Evolutionary conservation across 2,888 invertebrate species (phyloP).

Genomic region (Mimumesa dahlbomi): DNA sequence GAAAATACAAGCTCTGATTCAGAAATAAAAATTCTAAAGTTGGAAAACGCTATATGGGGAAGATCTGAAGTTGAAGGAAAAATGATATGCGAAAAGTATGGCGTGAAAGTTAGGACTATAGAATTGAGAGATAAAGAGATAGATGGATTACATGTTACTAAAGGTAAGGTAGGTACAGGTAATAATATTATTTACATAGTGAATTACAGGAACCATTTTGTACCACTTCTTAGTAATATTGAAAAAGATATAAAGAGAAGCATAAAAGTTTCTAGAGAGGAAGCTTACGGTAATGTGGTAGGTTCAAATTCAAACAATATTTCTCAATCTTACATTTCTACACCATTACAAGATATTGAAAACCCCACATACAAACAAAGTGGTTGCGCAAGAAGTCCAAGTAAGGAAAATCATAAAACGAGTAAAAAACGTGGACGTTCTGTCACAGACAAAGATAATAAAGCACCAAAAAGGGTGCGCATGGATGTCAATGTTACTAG

Average conservation of each 20-base stretch:
- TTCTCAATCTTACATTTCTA: slow-evolving; percentile 4
- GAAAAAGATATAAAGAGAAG: slow-evolving; percentile 6
- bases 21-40: slow-evolving; percentile 2
- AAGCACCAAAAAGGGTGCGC: not conserved
- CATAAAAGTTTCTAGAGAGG: slow-evolving; percentile 5
- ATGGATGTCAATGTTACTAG: not conserved
- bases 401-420: not conserved
- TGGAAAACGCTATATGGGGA: slow-evolving; percentile 6
- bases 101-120: slow-evolving; percentile 5
- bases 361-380: not conserved
- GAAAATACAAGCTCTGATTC: slow-evolving; percentile 5
- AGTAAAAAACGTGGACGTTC: not conserved
- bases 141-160: slow-evolving; percentile 6
- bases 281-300: slow-evolving; percentile 6
- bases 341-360: not conserved
- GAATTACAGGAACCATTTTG: slow-evolving; percentile 5
- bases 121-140: slow-evolving; percentile 6
- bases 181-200: slow-evolving; percentile 4
- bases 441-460: slow-evolving; percentile 1
- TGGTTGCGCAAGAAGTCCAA: not conserved
- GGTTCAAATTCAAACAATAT: slow-evolving; percentile 4
- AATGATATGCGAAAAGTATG: slow-evolving; percentile 6
- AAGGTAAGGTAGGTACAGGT: slow-evolving; percentile 6
- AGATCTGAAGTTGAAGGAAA: slow-evolving; percentile 6
- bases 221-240: slow-evolving; percentile 6